Percentiles rank a stretch among this genome's conserved stretches.
These are phyloP conservation scores for Nymphalis io DNA, from an alignment of 1,140 invertebrate genomes.

Conservation along the genomic window DNA sequence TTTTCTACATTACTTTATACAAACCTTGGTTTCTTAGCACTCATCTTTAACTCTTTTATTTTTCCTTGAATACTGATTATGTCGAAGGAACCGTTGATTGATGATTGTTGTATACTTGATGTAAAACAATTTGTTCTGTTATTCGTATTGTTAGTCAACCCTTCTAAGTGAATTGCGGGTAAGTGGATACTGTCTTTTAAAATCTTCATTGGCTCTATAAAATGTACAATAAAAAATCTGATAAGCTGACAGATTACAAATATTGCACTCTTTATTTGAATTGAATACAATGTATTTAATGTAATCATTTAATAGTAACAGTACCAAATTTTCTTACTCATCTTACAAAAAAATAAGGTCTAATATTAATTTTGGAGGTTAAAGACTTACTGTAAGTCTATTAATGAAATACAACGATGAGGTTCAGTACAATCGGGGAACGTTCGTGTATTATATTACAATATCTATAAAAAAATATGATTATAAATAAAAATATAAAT, in stretches of 20 bases:
- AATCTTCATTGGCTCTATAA: slow-evolving; percentile 34
- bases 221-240: neutral
- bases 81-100: slow-evolving; percentile 27
- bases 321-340: too few species aligned
- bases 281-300: too few species aligned
- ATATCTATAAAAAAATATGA: too few species aligned
- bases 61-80: slow-evolving; percentile 59
- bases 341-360: too few species aligned
- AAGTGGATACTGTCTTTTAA: slow-evolving; percentile 42
- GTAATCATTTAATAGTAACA: too few species aligned
- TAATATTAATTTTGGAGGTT: too few species aligned
- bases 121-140: slow-evolving; percentile 30
- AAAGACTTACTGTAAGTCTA: too few species aligned
- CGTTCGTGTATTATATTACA: neutral
- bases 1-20: neutral
- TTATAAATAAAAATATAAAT: slow-evolving; percentile 10
- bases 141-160: slow-evolving; percentile 15
- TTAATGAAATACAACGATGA: too few species aligned
- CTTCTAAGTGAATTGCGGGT: slow-evolving; percentile 57
- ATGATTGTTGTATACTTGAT: slow-evolving; percentile 3
- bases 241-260: too few species aligned
- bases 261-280: too few species aligned
- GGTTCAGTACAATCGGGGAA: too few species aligned
- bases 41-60: slow-evolving; percentile 62
- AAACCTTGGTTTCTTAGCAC: slow-evolving; percentile 36